Evolutionary conservation across 1,140 invertebrate genomes (phyloP), one percentile per base, ranked within the genome.

Genomic region (Pantala flavescens): DNA sequence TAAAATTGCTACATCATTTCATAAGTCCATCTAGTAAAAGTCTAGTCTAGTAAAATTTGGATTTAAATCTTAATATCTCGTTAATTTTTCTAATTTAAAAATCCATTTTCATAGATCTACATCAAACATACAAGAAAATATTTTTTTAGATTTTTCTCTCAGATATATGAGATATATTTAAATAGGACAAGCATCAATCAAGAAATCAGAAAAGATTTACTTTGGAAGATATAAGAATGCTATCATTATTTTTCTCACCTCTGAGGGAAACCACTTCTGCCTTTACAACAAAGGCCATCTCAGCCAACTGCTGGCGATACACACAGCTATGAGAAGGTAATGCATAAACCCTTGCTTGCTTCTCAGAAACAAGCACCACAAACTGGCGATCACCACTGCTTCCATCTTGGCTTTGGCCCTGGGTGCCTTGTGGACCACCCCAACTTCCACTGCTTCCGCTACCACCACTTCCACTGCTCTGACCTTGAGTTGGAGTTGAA

Each of bases 271-370:
- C 92, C 80, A 97, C 91, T 85, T 98, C 95, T 76, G 95, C 93
- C 84, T 95, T 95, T 77, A 98, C 92, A 75, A 97, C 94, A 85
- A 96, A 96, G 83, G 95, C 92, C 71, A 90, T 89, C 78, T 94
- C 93, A 75, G 91, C 89, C 77, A 95, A 87, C 82, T 94, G 92
- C 82, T 93, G 91, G 77, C 91, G 88, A 83, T 93, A 94, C 77
- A 93, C 88, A 83, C 89, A 97, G 84, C 93, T 97, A 83, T 98
- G 96, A 75, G 94, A 96, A 76, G 96, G 96, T 79, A 98, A 87
- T 76, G 94, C 93, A 71, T 97, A 91, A 73, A 98, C 93, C 81
- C 95, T 88, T 73, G 95, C 95, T 84, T 98, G 95, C 83, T 97
- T 98, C 84, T 98, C 96, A 71, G 95, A 97, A 74, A 91, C 91